A percentile compares a stretch with the other conserved stretches of the same genome.
Evolutionary conservation across 92 coral and sea anemone genomes (phyloP).

Genomic region (Zoanthus solanderi): DNA sequence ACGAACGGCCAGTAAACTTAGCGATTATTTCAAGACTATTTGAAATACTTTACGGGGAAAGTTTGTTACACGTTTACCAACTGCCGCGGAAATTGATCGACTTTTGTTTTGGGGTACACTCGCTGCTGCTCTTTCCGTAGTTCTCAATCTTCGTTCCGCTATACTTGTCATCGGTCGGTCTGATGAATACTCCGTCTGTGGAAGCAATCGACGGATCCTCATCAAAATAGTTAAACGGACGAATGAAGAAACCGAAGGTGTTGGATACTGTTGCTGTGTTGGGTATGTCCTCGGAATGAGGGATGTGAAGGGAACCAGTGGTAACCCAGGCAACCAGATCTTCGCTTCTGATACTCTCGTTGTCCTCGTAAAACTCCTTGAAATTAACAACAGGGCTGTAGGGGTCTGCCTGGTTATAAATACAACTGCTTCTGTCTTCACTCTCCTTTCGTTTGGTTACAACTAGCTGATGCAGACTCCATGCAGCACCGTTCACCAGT

Average conservation of each 20-base stretch:
- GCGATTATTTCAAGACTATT: too few species aligned
- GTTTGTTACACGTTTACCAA: slow-evolving; percentile 8
- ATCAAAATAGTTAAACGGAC: slow-evolving; percentile 70
- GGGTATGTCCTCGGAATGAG: slow-evolving; percentile 73
- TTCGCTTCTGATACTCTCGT: slow-evolving; percentile 60
- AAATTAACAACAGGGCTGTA: slow-evolving; percentile 72
- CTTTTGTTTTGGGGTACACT: slow-evolving; percentile 56
- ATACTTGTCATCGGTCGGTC: slow-evolving; percentile 25
- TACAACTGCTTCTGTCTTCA: slow-evolving; percentile 68
- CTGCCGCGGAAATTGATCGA: slow-evolving; percentile 53
- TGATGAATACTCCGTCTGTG: slow-evolving; percentile 60
- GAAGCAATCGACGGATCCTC: slow-evolving; percentile 76
- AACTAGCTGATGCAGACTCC: slow-evolving; percentile 74
- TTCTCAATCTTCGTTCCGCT: slow-evolving; percentile 53
- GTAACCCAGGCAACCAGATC: slow-evolving; percentile 76
- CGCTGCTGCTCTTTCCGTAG: slow-evolving; percentile 57
- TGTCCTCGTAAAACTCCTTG: slow-evolving; percentile 39
- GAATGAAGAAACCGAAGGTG: slow-evolving; percentile 64
- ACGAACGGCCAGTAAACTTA: too few species aligned
- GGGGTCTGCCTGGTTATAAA: slow-evolving; percentile 78
- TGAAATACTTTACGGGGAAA: too few species aligned
- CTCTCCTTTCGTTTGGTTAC: slow-evolving; percentile 77
- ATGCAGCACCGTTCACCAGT: slow-evolving; percentile 62
- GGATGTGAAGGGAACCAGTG: slow-evolving; percentile 62
- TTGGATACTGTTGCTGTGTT: slow-evolving; percentile 62